Percentiles rank a stretch among this genome's conserved stretches.
phyloP scores from a whole-genome alignment of 2,113 vertebrate species.

The Mandrillus leucophaeus region DNA sequence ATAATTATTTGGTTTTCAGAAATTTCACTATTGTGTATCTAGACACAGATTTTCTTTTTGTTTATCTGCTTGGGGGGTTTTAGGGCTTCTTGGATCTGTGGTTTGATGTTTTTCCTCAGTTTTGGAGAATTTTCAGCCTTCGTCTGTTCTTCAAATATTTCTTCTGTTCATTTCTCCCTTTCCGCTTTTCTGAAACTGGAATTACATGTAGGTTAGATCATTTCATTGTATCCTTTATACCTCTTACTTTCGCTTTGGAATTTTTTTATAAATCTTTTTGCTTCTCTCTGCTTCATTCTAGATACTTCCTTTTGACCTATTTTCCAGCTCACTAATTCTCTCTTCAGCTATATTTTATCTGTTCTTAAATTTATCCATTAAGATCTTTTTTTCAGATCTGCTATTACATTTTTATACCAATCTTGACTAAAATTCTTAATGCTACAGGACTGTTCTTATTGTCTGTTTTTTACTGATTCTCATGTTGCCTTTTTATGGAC shows the following conservation, averaged over 20 bases:
- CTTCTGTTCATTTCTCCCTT: not conserved
- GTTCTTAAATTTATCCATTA: not conserved
- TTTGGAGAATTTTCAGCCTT: conserved; percentile 23
- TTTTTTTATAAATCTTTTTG: conserved; percentile 4
- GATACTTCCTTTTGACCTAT: not conserved
- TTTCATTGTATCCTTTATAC: not conserved
- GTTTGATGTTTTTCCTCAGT: not conserved
- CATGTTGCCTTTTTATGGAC: not conserved
- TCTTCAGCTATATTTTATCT: conserved; percentile 25
- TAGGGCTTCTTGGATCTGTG: not conserved
- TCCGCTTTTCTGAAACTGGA: not conserved
- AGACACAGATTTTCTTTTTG: not conserved
- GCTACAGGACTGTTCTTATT: not conserved
- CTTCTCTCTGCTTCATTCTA: not conserved
- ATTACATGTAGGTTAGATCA: not conserved
- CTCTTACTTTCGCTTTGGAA: not conserved
- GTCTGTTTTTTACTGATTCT: not conserved
- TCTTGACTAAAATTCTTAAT: not conserved
- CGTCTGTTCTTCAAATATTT: conserved; percentile 44
- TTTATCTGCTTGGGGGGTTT: not conserved
- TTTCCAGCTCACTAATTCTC: conserved; percentile 9
- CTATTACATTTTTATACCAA: not conserved
- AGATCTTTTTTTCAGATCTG: not conserved
- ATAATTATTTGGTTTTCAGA: not conserved
- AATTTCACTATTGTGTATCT: not conserved